phyloP scores from a whole-genome alignment of 2,113 vertebrate species.

The Hippocampus mohnikei region DNA sequence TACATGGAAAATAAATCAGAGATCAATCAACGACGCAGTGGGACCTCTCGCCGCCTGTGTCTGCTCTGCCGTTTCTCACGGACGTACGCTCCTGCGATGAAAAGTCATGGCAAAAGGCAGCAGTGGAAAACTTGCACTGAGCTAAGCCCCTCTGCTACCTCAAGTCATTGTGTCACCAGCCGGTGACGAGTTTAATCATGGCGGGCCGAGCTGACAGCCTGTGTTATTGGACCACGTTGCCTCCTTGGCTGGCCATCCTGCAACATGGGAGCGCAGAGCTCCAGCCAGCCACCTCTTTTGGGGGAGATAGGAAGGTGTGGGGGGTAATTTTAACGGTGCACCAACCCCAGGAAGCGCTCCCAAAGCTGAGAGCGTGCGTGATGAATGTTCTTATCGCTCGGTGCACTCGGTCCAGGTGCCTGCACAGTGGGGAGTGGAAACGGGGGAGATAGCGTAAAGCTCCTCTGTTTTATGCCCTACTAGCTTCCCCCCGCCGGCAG shows the following conservation, averaged over 20 bases:
- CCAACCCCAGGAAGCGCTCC: conserved; percentile 5
- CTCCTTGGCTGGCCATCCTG: conserved; percentile 25
- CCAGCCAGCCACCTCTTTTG: conserved; percentile 12
- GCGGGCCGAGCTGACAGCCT: conserved; percentile 43
- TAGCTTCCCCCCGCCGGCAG: conserved; percentile 23
- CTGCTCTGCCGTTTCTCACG: neutral
- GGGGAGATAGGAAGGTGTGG: neutral
- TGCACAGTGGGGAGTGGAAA: conserved; percentile 11
- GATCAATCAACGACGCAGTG: conserved; percentile 52
- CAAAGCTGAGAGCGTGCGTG: neutral
- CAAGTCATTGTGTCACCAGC: conserved; percentile 39
- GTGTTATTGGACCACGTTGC: conserved; percentile 44
- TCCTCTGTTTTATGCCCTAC: conserved; percentile 15
- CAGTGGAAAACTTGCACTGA: conserved; percentile 32
- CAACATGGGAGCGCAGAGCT: conserved; percentile 18
- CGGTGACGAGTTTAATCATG: conserved; percentile 55
- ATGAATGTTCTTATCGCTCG: conserved; percentile 17
- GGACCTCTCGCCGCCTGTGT: conserved; percentile 14
- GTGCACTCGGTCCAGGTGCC: conserved; percentile 12
- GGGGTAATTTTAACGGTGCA: neutral
- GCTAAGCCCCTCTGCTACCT: conserved; percentile 32
- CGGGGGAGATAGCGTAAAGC: conserved; percentile 11
- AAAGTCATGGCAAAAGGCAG: conserved; percentile 41
- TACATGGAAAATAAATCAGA: conserved; percentile 48
- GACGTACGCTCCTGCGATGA: conserved; percentile 24